Percentiles rank a stretch among this genome's conserved stretches.
Evolutionary conservation across 1,140 invertebrate species (phyloP).

Genomic region (Procambarus virginalis): DNA sequence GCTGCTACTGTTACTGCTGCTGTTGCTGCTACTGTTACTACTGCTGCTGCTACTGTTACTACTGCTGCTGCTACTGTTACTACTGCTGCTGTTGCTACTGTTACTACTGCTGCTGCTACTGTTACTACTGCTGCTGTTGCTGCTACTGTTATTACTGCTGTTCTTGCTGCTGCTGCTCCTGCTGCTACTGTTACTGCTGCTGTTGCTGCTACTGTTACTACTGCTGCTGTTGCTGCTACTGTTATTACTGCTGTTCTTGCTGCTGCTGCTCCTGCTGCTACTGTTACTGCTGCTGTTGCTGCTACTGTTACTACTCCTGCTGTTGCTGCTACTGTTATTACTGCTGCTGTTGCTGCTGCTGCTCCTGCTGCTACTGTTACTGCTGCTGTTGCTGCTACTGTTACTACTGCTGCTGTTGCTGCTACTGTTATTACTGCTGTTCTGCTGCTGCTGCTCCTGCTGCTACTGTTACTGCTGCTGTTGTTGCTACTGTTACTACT

Average conservation of each 20-base stretch:
- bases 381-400: not conserved
- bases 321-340: not conserved
- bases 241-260: not conserved
- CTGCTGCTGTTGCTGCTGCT: not conserved
- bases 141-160: not conserved
- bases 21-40: too few species aligned
- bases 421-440: too few species aligned
- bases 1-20: too few species aligned
- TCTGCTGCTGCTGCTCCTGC: too few species aligned
- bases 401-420: not conserved
- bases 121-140: not conserved
- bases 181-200: not conserved
- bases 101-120: too few species aligned
- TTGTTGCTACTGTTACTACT: too few species aligned
- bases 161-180: not conserved
- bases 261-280: conserved; percentile 1
- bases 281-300: not conserved
- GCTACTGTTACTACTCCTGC: not conserved
- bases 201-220: not conserved
- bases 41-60: too few species aligned
- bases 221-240: not conserved
- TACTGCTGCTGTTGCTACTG: too few species aligned
- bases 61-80: too few species aligned
- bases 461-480: too few species aligned
- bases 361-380: not conserved